Evolutionary conservation across 1,140 invertebrate species (phyloP), one percentile per base, ranked within the genome.

Genomic region (Macrosteles quadrilineatus): DNA sequence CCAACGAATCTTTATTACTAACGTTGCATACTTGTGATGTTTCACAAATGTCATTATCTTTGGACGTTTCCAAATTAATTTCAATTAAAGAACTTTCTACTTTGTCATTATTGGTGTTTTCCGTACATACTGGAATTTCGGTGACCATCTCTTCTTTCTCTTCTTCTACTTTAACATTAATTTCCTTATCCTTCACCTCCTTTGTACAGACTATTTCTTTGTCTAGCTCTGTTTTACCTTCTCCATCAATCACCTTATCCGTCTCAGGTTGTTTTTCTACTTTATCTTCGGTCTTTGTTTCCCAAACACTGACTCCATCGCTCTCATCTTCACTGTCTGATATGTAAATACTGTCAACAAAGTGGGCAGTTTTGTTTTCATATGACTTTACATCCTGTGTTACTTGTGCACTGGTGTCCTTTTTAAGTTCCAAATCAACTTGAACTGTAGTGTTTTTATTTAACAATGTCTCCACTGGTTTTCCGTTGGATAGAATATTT

Each of bases 281-380:
- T 9, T 40, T 19, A 50, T 21, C 47, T 9, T 19, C n/a, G 47
- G n/a, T 21, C 47, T 50, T 50, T 21, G 47, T 4, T 9, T 50
- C 47, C 47, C 47, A 50, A 11, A 50, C n/a, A 19, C 47, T 50
- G 6, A 19, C n/a, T 50, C 14, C 14, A 21, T 6, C 47, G n/a
- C 47, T 50, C n/a, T 50, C 47, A 19, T 50, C 47, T 21, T 50
- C 47, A 50, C 47, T 50, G 4, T 50, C 47, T 11, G 47, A 50
- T 50, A 50, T 50, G n/a, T 50, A 50, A 21, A 50, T 50, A 50
- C 47, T 50, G n/a, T 50, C 47, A 11, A 50, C 21, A 50, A 50
- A 50, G 47, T 50, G 14, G n/a, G 3, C 3, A 50, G 47, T 50
- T 50, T 50, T 19, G 4, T 11, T 17, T 50, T 21, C n/a, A 17